These are phyloP conservation scores for Arnoldichthys spilopterus DNA, from an alignment of 2,797 vertebrate species.

Conservation along the genomic window DNA sequence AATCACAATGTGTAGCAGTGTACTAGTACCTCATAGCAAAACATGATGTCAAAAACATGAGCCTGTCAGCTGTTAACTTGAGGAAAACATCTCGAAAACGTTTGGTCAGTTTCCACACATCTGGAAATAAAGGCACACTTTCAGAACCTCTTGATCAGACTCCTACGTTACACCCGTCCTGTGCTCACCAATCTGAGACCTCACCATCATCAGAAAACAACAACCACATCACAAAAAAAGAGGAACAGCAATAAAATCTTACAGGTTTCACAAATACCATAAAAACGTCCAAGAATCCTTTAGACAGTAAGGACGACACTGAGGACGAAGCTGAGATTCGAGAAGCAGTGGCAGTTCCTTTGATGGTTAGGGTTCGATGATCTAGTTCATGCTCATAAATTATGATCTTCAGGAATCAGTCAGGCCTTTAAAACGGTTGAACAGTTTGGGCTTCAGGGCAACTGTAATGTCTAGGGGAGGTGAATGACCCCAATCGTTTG, in stretches of 20 bases:
- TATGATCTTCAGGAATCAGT: background rate
- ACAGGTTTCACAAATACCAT: conserved; percentile 24
- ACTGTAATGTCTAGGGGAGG: background rate
- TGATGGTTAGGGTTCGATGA: background rate
- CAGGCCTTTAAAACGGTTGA: no score
- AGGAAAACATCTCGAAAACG: background rate
- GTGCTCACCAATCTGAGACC: background rate
- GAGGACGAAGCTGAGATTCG: background rate
- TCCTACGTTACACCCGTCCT: background rate
- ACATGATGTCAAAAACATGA: background rate
- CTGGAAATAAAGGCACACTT: conserved; percentile 17
- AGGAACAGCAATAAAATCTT: conserved; percentile 10
- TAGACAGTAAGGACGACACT: background rate
- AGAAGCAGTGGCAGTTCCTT: background rate
- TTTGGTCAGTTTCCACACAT: background rate
- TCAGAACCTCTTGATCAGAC: conserved; percentile 4
- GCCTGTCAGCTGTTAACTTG: background rate
- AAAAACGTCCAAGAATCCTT: background rate
- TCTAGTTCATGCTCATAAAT: conserved; percentile 14
- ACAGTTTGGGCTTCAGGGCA: background rate
- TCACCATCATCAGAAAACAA: conserved; percentile 27
- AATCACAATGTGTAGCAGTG: background rate
- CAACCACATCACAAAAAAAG: conserved; percentile 14
- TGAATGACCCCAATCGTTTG: background rate
- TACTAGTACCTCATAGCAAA: background rate